Evolutionary conservation across 2,888 invertebrate species (phyloP).

Genomic region (Tinea semifulvella): DNA sequence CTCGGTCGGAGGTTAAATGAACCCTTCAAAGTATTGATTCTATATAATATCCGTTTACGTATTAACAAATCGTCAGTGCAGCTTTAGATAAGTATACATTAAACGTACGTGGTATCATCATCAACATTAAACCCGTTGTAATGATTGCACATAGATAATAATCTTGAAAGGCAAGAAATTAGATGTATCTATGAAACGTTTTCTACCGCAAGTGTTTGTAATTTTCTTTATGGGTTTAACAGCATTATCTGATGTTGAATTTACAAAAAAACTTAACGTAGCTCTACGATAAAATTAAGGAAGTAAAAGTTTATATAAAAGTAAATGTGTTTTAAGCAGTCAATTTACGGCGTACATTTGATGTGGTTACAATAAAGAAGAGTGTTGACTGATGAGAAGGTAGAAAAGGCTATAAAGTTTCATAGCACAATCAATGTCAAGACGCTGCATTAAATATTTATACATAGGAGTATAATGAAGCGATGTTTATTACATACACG

Average conservation of each 20-base stretch:
- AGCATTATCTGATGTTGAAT: slow-evolving; percentile 31
- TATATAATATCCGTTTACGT: slow-evolving; percentile 20
- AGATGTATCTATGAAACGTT: background rate
- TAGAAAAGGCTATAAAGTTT: slow-evolving; percentile 4
- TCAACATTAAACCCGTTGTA: background rate
- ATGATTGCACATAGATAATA: slow-evolving; percentile 24
- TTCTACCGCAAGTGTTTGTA: slow-evolving; percentile 25
- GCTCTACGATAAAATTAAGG: slow-evolving; percentile 1
- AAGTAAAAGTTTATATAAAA: slow-evolving; percentile 10
- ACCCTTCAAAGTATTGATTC: slow-evolving; percentile 56
- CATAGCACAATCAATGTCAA: background rate
- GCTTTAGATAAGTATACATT: background rate
- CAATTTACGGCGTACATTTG: slow-evolving; percentile 10
- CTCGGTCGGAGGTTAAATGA: slow-evolving; percentile 44
- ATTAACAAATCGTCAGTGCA: background rate
- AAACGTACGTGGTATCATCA: background rate
- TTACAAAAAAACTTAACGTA: slow-evolving; percentile 26
- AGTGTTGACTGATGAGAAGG: background rate
- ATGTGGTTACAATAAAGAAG: slow-evolving; percentile 2
- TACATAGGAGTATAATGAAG: background rate
- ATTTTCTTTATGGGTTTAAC: slow-evolving; percentile 37
- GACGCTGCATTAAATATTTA: slow-evolving; percentile 1
- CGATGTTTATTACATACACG: slow-evolving; percentile 2
- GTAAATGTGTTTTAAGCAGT: background rate
- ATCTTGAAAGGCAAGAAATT: background rate